Base-by-base conservation (phyloP, 2,888 invertebrate species). In the Mesorhabditis spiculigera region DNA sequence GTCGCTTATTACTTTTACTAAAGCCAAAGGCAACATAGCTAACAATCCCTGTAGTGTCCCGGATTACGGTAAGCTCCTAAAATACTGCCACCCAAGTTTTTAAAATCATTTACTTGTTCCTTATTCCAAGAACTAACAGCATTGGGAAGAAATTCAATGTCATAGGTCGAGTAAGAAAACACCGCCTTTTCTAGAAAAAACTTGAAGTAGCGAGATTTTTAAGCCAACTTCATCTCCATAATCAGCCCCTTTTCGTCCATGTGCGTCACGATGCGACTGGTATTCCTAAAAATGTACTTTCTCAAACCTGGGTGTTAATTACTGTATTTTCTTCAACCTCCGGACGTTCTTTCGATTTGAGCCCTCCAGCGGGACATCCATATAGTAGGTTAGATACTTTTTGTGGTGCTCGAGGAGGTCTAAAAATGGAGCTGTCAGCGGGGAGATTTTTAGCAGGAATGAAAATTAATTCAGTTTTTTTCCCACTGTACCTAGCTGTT, bases 1-100 rank as follows among this genome's bases (percentile, higher is more conserved):
- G 45, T 66, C 73, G 75, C 28, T 72, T 61, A 45, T 79, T 78
- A 65, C 69, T 77, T 66, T 70, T 67, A 63, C 78, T 78, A 68
- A 79, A 79, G 5, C 78, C 78, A 45, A 75, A 79, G 1, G 76
- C 78, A 5, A 77, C 75, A 63, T 78, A 78, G 66, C 75, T 75
- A 28, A 70, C 41, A 43, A 79, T 78, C 42, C 78, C 79, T 42
- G 72, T 74, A 1, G 75, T 74, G 71, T 79, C 79, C 62, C 75
- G 68, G 44, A 79, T 79, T 8, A 78, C 76, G 1, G 75, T 77
- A 8, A 75, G 65, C 28, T 69, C 73, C 44, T 45, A 41, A 66
- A 66, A 10, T 44, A 10, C n/a, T 45, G 5, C 45, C 43, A 16
- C 42, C 6, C 42, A 45, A 44, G 16, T 44, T 5, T 45, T 5